phyloP scores from a whole-genome alignment of 1,140 invertebrate genomes.

The Drosophila nikananu region DNA sequence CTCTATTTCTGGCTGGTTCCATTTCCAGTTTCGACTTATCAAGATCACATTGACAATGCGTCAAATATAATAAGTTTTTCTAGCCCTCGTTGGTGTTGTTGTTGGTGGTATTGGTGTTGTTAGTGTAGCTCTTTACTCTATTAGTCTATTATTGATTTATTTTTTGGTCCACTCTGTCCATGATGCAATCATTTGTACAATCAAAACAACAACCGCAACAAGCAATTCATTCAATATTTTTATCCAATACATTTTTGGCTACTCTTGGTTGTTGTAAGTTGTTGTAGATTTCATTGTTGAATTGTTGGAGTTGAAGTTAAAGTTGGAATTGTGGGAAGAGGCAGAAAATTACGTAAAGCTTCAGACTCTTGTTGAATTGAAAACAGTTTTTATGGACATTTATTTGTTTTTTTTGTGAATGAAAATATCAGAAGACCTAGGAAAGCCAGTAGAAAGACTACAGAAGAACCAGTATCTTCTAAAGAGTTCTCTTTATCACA shows the following conservation, averaged over 20 bases:
- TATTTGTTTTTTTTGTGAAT: conserved; percentile 17
- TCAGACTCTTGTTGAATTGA: conserved; percentile 20
- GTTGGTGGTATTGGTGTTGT: conserved; percentile 10
- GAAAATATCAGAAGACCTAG: neutral
- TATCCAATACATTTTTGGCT: conserved; percentile 5
- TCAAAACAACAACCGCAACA: conserved; percentile 33
- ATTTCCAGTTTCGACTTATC: conserved; percentile 69
- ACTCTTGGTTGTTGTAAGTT: neutral
- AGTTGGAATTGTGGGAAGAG: conserved; percentile 18
- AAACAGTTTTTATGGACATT: conserved; percentile 42
- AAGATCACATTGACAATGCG: conserved; percentile 83
- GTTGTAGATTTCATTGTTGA: conserved; percentile 8
- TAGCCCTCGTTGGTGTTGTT: conserved; percentile 19
- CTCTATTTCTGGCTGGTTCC: conserved; percentile 21
- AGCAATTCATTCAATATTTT: conserved; percentile 44
- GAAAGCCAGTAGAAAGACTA: no score
- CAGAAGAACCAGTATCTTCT: neutral
- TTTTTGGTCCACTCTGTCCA: conserved; percentile 65
- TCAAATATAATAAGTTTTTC: conserved; percentile 77
- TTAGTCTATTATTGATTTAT: conserved; percentile 71
- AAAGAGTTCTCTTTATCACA: neutral
- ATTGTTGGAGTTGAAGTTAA: conserved; percentile 23
- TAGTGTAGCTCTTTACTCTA: conserved; percentile 64
- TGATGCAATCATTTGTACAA: conserved; percentile 77
- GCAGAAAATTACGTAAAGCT: conserved; percentile 39